Percentiles rank a stretch among this genome's conserved stretches.
Conservation (phyloP, 2,797 vertebrate genomes). For the Caiman crocodilus region DNA sequence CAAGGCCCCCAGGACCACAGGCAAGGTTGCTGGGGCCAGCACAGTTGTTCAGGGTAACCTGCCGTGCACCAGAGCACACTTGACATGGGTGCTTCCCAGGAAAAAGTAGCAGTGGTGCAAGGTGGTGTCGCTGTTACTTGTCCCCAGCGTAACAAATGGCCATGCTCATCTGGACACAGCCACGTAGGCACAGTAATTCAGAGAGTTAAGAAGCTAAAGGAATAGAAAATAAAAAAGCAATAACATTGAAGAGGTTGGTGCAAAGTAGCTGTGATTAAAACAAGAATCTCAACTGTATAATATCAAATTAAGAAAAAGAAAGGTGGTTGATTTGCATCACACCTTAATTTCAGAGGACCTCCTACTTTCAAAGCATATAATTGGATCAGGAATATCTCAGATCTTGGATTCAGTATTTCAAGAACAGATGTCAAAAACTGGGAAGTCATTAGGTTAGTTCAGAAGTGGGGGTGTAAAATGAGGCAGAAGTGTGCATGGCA, state of each 20-base stretch:
- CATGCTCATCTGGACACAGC: too few species aligned
- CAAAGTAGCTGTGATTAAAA: background rate
- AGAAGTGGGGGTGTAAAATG: background rate
- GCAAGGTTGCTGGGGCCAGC: too few species aligned
- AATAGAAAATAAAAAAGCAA: background rate
- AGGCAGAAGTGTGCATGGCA: background rate
- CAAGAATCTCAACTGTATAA: background rate
- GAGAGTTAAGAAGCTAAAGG: background rate
- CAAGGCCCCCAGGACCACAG: too few species aligned
- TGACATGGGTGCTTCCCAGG: too few species aligned
- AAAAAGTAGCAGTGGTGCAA: too few species aligned
- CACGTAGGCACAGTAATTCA: background rate
- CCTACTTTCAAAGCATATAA: background rate
- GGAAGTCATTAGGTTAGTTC: background rate
- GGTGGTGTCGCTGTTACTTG: background rate
- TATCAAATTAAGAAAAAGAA: background rate
- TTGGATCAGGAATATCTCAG: background rate
- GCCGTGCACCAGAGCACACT: too few species aligned
- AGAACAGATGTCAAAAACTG: background rate
- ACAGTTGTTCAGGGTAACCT: too few species aligned
- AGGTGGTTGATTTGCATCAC: background rate
- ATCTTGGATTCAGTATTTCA: background rate
- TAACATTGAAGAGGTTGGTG: background rate
- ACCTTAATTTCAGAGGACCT: constrained; percentile 6
- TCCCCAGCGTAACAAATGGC: too few species aligned